Evolutionary conservation across 2,888 invertebrate genomes (phyloP), one percentile per base, ranked within the genome.

Genomic region (Abscondita cerata): DNA sequence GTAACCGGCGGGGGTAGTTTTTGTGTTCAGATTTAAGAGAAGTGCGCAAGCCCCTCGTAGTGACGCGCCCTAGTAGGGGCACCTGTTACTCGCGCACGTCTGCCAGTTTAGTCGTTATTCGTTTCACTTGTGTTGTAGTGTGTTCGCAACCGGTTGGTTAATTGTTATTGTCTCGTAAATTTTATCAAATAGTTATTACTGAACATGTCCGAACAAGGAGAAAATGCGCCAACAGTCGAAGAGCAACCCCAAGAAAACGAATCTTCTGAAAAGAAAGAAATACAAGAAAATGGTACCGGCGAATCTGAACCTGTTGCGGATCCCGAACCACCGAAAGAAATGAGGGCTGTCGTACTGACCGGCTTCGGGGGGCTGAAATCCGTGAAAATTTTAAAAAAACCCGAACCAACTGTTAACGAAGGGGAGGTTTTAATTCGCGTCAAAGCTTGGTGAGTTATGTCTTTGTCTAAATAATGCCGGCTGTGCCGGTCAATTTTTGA

Each of bases 311-410:
- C 73, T 62, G 72, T 71, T 63, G 74, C 74, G 16, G 76, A 77
- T 66, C 75, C 71, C 55, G 84, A 83, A 75, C 85, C 87, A 70
- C 88, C 89, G 69, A 91, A 92, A 81, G 91, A 93, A 83, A 93
- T 93, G 92, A 86, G 91, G 76, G 91, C 92, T 58, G 88, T 94
- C 72, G 90, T 93, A 67, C 86, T 94, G 71, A 91, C 90, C 69
- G 91, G 92, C 73, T 95, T 93, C 81, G 95, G 94, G 38, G 93
- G 93, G 41, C 84, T 93, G 65, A 93, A 93, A 81, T 89, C 90
- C 77, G 89, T 94, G 72, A 93, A 93, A 83, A 89, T 92, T 69
- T 85, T 89, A 75, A 91, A 89, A 81, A 91, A 90, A 77, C 90
- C 91, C 19, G 92, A 92, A 78, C 91, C 92, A 38, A 81, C 87